These are phyloP conservation scores for Chrysolina oricalcia DNA, from an alignment of 2,888 invertebrate species.

Conservation along the genomic window DNA sequence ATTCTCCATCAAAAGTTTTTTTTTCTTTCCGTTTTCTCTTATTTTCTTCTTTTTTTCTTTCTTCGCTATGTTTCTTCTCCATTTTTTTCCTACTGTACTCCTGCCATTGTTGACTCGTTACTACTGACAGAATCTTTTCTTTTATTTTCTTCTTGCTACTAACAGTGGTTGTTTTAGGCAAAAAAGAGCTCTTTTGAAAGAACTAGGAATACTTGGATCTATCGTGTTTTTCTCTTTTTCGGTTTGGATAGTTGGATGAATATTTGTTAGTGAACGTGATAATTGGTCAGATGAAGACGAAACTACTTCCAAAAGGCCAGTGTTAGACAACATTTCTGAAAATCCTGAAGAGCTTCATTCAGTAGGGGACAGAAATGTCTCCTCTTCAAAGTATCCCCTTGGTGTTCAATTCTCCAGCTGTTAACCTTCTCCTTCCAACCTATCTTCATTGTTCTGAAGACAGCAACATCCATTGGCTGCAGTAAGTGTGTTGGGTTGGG, in stretches of 20 bases:
- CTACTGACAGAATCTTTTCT: slow-evolving; percentile 10
- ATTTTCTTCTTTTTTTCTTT: slow-evolving; percentile 2
- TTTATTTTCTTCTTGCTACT: slow-evolving; percentile 13
- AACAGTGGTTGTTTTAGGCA: slow-evolving; percentile 15
- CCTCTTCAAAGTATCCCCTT: slow-evolving; percentile 1
- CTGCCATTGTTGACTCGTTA: too few species aligned
- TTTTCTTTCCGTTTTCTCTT: slow-evolving; percentile 15
- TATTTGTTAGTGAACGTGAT: too few species aligned
- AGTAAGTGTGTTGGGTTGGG: slow-evolving; percentile 26
- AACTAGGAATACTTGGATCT: slow-evolving; percentile 24
- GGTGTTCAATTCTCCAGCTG: slow-evolving; percentile 22
- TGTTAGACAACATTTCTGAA: too few species aligned
- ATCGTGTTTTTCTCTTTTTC: slow-evolving; percentile 13
- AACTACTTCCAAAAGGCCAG: too few species aligned
- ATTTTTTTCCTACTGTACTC: neutral
- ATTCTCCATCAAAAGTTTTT: slow-evolving; percentile 1
- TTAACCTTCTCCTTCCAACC: slow-evolving; percentile 27
- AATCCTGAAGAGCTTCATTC: slow-evolving; percentile 6
- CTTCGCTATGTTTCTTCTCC: neutral
- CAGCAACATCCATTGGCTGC: slow-evolving; percentile 27
- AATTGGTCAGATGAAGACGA: too few species aligned
- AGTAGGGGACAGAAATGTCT: too few species aligned
- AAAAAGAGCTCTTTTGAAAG: slow-evolving; percentile 20
- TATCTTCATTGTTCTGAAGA: slow-evolving; percentile 28
- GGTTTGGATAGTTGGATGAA: too few species aligned